Percentiles rank a stretch among this genome's conserved stretches.
Evolutionary conservation across 2,797 vertebrate genomes (phyloP).

Genomic region (Distichodus sexfasciatus): DNA sequence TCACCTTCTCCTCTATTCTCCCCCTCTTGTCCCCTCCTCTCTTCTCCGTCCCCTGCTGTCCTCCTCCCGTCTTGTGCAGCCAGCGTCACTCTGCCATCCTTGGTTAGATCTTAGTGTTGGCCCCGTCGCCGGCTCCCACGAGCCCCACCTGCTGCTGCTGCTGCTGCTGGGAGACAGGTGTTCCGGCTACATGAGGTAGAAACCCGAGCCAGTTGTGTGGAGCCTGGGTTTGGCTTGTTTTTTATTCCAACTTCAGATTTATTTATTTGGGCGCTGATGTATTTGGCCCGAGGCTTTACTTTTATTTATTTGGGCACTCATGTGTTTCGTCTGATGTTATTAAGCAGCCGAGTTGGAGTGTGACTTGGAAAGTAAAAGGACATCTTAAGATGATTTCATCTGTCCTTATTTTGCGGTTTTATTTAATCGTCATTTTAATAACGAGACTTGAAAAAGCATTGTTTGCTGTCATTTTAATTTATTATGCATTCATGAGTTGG

Average conservation of each 20-base stretch:
- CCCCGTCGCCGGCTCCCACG: slow-evolving; percentile 30
- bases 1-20: no score
- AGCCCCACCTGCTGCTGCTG: slow-evolving; percentile 38
- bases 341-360: background rate
- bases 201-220: slow-evolving; percentile 29
- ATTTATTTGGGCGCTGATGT: background rate
- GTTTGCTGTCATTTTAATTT: background rate
- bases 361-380: slow-evolving; percentile 3
- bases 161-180: slow-evolving; percentile 46
- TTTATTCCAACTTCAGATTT: background rate
- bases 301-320: background rate
- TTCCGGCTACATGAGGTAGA: slow-evolving; percentile 39
- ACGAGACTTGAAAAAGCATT: slow-evolving; percentile 1
- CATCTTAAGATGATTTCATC: background rate
- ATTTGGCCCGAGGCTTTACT: background rate
- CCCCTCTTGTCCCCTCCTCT: no score
- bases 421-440: slow-evolving; percentile 9
- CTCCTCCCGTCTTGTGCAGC: slow-evolving; percentile 12
- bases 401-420: slow-evolving; percentile 4
- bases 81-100: slow-evolving; percentile 32
- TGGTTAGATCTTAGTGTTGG: slow-evolving; percentile 35
- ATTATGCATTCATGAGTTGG: background rate
- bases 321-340: background rate
- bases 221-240: background rate
- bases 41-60: no score